Evolutionary conservation across 1,140 invertebrate species (phyloP).

Genomic region (Carposina sasakii): DNA sequence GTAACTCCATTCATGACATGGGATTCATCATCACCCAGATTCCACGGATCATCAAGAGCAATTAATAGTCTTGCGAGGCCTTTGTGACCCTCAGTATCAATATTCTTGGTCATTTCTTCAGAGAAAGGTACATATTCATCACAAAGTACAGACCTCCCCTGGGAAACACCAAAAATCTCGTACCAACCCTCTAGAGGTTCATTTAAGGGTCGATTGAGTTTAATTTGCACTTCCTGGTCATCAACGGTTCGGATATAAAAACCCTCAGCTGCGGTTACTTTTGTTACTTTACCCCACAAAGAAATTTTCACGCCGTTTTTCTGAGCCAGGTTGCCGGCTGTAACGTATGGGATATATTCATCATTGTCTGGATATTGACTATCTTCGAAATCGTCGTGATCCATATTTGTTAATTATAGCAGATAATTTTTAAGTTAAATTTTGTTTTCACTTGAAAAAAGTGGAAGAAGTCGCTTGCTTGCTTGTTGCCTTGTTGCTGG

Average conservation of each 20-base stretch:
- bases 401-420: too few relatives aligned
- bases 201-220: conserved; percentile 47
- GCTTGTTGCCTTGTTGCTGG: too few relatives aligned
- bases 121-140: conserved; percentile 64
- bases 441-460: too few relatives aligned
- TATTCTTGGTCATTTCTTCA: conserved; percentile 53
- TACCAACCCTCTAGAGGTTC: conserved; percentile 65
- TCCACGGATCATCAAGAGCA: conserved; percentile 66
- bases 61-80: conserved; percentile 51
- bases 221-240: conserved; percentile 60
- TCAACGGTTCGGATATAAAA: conserved; percentile 63
- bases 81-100: conserved; percentile 63
- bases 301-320: conserved; percentile 63
- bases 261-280: conserved; percentile 56
- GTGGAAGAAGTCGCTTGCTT: too few relatives aligned
- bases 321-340: conserved; percentile 54
- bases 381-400: conserved; percentile 63
- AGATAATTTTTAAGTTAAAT: too few relatives aligned
- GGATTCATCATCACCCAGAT: conserved; percentile 49
- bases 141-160: conserved; percentile 62
- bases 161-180: conserved; percentile 59
- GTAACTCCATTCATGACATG: conserved; percentile 41
- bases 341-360: conserved; percentile 63
- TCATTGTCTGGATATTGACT: conserved; percentile 64
- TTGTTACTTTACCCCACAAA: conserved; percentile 63